Percentiles rank a stretch among this genome's conserved stretches.
Conservation (phyloP, 2,113 vertebrate genomes). For the Actenoides hombroni region DNA sequence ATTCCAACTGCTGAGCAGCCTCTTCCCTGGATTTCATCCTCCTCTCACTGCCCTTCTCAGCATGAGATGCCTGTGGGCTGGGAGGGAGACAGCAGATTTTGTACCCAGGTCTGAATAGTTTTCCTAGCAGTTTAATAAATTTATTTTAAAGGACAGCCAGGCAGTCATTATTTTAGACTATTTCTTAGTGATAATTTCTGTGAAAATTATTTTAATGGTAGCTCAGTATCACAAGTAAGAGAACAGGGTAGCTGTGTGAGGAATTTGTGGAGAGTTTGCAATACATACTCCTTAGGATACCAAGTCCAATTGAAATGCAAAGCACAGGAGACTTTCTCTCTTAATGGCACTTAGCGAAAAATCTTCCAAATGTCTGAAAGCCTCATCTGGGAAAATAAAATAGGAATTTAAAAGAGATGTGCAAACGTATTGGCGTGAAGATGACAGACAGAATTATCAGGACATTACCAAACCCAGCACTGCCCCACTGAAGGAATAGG, state of each 20-base stretch:
- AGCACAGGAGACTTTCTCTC: neutral
- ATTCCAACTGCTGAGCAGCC: neutral
- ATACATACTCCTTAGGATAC: neutral
- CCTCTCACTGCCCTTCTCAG: neutral
- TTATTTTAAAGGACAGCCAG: neutral
- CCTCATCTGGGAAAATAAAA: neutral
- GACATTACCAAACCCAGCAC: neutral
- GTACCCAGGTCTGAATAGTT: neutral
- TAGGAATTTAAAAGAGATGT: neutral
- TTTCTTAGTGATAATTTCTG: neutral
- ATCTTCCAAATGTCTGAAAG: neutral
- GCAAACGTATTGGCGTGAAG: neutral
- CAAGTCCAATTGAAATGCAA: neutral
- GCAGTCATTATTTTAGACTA: neutral
- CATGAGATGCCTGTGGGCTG: rapidly evolving
- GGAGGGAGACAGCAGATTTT: neutral
- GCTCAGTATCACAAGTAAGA: neutral
- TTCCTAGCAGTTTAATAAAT: neutral
- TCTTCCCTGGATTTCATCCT: neutral
- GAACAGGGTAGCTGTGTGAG: neutral
- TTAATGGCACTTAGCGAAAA: neutral
- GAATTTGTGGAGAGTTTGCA: neutral
- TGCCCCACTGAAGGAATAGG: neutral
- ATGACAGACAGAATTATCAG: neutral
- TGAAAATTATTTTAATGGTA: neutral